Evolutionary conservation across 2,797 vertebrate species (phyloP), one percentile per base, ranked within the genome.

Genomic region (Hylomyscus alleni): DNA sequence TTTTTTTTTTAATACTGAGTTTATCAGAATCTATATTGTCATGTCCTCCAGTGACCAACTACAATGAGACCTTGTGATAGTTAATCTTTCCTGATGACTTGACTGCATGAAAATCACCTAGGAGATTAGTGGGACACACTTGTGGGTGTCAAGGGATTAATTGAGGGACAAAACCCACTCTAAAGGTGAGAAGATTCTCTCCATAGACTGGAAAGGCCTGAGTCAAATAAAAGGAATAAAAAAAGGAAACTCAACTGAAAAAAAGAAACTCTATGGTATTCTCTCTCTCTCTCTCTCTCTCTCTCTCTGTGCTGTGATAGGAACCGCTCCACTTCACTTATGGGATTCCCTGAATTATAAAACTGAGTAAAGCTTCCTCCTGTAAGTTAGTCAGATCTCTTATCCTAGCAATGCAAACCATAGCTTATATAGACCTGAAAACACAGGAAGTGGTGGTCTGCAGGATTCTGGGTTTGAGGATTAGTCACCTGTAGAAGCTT

Each of bases 401-500:
- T 50, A 44, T 17, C 40, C 44, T 40, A 89, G 11, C 72, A 89
- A 47, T 2, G 6, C 1, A 4, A n/a, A 77, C 50, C 24, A 22
- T 17, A 6, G 6, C 19, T 89, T 47, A 50, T n/a, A n/a, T 2
- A 62, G 19, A 77, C 56, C 11, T 50, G 56, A 34, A 6, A 19
- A 83, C 34, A 29, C 17, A 44, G 69, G n/a, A 78, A 12, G 56
- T 0, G 4, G 24, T 44, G 37, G 20, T 60, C 47, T 56, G 8
- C 4, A 58, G 12, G 34, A 13, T 13, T 69, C 47, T 1, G 17
- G 40, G 50, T 78, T 54, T 93, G 85, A 56, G n/a, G 58, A 6
- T 24, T 62, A 65, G 15, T 52, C 13, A 0, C 31, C n/a, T 9
- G 0, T 50, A 1, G 3, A 77, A 37, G 3, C n/a, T 20, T 73